These are phyloP conservation scores for Monochamus saltuarius DNA, from an alignment of 1,140 invertebrate species.

Conservation along the genomic window DNA sequence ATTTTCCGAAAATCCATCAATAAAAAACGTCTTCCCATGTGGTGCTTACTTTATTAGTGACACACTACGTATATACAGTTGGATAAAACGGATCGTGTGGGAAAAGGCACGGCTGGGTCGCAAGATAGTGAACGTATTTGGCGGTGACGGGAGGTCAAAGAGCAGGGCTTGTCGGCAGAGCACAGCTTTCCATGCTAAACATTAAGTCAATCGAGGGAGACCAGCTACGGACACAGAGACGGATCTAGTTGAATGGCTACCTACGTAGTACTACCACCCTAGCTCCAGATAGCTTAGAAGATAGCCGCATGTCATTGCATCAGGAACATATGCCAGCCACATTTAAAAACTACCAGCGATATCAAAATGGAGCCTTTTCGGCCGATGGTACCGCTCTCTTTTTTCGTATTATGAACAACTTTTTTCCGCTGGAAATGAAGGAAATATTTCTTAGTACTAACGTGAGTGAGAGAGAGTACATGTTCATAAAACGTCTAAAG, in stretches of 20 bases:
- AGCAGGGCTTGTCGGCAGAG: conserved; percentile 38
- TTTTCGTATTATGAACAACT: no score
- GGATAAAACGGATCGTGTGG: no score
- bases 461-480: background rate
- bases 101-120: no score
- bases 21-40: no score
- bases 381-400: background rate
- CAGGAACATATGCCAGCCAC: conserved; percentile 38
- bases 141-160: no score
- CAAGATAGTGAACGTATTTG: no score
- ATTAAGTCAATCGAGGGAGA: conserved; percentile 6
- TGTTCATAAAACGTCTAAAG: background rate
- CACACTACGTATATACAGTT: no score
- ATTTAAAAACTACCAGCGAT: no score
- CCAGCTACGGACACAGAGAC: conserved; percentile 18
- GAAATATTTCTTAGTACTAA: no score
- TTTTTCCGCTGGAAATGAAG: no score
- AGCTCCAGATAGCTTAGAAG: conserved; percentile 19
- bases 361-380: background rate
- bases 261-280: background rate
- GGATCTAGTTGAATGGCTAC: background rate
- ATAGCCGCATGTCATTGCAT: conserved; percentile 45
- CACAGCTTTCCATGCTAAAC: conserved; percentile 25
- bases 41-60: no score
- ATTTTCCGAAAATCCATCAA: no score